Base-by-base conservation (phyloP, 2,113 vertebrate species). In the Otus sunia region DNA sequence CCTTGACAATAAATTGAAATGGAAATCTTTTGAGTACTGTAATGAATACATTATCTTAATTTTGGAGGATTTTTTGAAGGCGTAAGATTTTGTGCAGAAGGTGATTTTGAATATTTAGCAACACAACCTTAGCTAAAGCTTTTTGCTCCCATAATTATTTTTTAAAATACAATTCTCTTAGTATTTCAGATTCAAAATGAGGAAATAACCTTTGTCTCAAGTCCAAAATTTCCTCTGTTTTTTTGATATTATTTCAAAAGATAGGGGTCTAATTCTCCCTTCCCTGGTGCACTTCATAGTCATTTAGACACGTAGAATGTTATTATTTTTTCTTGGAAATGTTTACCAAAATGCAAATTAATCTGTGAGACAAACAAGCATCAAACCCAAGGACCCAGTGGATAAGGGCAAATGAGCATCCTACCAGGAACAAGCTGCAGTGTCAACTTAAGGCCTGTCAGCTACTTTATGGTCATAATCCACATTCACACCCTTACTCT, bases 21-120 rank as follows among this genome's bases (percentile, higher is more conserved):
- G 41, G 83, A 92, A 97, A 85, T 94, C 89, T 95, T 97, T 82
- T 89, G 77, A 92, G 74, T 81, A 67, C 92, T 36, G 37, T 92
- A 94, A 94, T 90, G 94, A 96, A 97, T 96, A 95, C 14, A 95
- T 96, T 96, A 95, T 90, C 85, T 92, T 95, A 95, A 94, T 94
- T 95, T 80, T 11, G 4, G 63, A 67, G 34, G 63, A 92, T 71
- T 96, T 85, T 93, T 95, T 86, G 29, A 77, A 90, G 68, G 72
- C 86, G n/a, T 91, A 88, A 86, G 91, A 25, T 79, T 90, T 88
- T 83, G 26, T 90, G 69, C 64, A 92, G 75, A 93, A 93, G 87
- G 79, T 88, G 67, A 84, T 94, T 93, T 95, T 92, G 83, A 95
- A 95, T 94, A 86, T 90, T 96, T 96, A 94, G 74, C 45, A 89